Evolutionary conservation across 2,113 vertebrate genomes (phyloP), one percentile per base, ranked within the genome.

Genomic region (Stegastes partitus): DNA sequence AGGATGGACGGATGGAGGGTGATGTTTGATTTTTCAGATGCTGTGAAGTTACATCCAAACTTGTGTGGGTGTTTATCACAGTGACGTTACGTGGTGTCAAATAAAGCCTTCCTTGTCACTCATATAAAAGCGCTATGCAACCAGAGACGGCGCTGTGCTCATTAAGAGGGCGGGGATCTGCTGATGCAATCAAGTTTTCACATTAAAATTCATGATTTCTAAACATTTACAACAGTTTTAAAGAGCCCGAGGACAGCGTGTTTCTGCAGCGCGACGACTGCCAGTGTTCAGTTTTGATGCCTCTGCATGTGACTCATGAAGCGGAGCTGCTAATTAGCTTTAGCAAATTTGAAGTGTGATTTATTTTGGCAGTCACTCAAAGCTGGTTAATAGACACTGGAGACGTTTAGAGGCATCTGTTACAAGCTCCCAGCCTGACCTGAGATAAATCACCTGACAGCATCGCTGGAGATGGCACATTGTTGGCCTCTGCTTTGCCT

Each of bases 301-400:
- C 23, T 62, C 25, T 77, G n/a, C 31, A 11, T 26, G 14, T 12
- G 57, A 67, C 34, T 10, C 7, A 3, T 19, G n/a, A 26, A 67
- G 19, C 14, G 59, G 49, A 59, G 65, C 49, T 34, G 49, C 56
- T 71, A 81, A 85, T 83, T 66, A 49, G 6, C 63, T 79, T 74
- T 68, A 50, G 26, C 31, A 73, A 58, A 63, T 68, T 59, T 65
- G 47, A 77, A 68, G 9, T 34, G n/a, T 73, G 56, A 86, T 76
- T 77, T 63, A 61, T 73, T 80, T 76, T 54, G 62, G 28, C 58
- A 22, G 3, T 69, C 44, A 22, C 22, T 85, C 28, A 50, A 39
- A 77, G 15, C 14, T 61, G 23, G n/a, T 57, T 64, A 53, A 75
- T 31, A 19, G 9, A 23, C 28, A 31, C 0, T 31, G n/a, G 58